Base-by-base conservation (phyloP, 1,140 invertebrate species). In the Brachionus manjavacas region DNA sequence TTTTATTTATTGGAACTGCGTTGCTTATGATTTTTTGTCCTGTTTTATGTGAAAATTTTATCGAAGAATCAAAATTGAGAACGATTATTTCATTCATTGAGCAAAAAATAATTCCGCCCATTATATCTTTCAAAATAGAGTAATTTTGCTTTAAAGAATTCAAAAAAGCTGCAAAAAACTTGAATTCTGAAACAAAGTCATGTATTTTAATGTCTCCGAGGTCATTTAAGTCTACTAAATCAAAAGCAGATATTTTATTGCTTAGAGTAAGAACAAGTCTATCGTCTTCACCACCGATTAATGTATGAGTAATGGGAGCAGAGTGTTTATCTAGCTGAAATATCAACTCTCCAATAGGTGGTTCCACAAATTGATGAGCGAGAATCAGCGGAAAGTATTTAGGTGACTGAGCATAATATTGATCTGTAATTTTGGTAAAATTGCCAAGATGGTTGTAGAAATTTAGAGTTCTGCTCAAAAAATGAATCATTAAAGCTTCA, bases 311-410 rank as follows among this genome's bases (percentile, higher is more conserved):
- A 0, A 84, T 70, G 0, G 81, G 81, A 28, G 9, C 6, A 31
- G 2, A 39, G 20, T 84, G 81, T 12, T 72, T 68, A 14, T 84
- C 81, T 23, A 84, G 11, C 23, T 84, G 81, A 43, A 68, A 72
- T 72, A 52, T 74, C 25, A 85, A 14, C 4, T 74, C 68, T n/a
- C 41, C 31, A 1, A 16, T 43, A 16, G 85, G 60, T 2, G 88
- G 86, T 28, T 85, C 41, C 31, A 86, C 72, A 70, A 88, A 88
- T 1, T 88, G 86, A 83, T 89, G 89, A 68, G 86, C 87, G 7
- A 88, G 87, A 23, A 89, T 85, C 16, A 89, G 49, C 6, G 87
- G 87, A 84, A 86, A 88, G 41, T 88, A 87, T 49, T 86, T 85
- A 3, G 87, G 60, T 6, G 88, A 88, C 8, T 85, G 84, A 1